A percentile compares a stretch with the other conserved stretches of the same genome.
Conservation (phyloP, 2,797 vertebrate genomes). For the Streptopelia turtur region DNA sequence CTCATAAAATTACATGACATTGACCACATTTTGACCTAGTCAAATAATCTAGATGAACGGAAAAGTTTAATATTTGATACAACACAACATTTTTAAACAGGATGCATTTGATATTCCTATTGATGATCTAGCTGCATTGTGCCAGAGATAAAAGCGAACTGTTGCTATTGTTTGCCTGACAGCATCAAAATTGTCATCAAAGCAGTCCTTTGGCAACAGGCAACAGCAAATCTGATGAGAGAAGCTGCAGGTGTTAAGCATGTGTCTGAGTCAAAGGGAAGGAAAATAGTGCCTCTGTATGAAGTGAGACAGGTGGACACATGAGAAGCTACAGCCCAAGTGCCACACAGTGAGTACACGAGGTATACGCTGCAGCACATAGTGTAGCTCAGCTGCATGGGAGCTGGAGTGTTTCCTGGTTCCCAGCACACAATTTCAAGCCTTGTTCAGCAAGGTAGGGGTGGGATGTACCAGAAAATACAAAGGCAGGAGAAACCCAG, state of each 20-base stretch:
- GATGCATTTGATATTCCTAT: background rate
- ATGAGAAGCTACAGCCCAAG: background rate
- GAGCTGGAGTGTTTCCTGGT: background rate
- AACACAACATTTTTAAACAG: background rate
- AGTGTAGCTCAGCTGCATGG: fast-evolving
- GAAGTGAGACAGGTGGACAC: background rate
- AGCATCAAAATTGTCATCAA: background rate
- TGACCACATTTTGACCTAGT: background rate
- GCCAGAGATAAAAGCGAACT: background rate
- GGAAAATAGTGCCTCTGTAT: background rate
- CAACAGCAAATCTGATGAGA: background rate
- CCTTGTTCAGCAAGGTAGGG: background rate
- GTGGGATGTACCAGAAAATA: background rate
- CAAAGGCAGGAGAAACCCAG: background rate
- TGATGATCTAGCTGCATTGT: background rate
- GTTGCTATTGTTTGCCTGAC: background rate
- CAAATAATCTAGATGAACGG: background rate
- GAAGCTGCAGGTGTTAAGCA: background rate
- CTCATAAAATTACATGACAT: background rate
- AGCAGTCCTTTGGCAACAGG: background rate
- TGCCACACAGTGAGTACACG: fast-evolving
- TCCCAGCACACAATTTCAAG: background rate
- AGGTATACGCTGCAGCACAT: background rate
- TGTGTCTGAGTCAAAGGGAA: background rate
- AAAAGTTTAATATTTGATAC: background rate